Evolutionary conservation across 2,888 invertebrate species (phyloP), one percentile per base, ranked within the genome.

Genomic region (Torymus tubicola): DNA sequence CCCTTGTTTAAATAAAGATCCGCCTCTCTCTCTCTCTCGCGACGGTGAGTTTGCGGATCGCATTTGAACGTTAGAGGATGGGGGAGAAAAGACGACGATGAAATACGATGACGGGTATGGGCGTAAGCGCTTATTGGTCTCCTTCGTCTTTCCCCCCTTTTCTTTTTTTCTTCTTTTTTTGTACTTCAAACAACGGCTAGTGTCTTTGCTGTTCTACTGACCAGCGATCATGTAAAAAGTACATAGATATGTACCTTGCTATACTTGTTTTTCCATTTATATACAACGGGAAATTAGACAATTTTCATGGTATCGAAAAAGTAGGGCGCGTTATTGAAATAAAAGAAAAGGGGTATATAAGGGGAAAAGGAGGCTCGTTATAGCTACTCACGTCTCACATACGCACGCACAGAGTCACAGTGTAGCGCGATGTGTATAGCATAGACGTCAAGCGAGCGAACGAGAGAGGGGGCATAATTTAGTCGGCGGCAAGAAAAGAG

Each of bases 1-100:
- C 88, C 88, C 83, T 86, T 87, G 87, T 88, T 89, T 87, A 88
- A 89, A 89, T 87, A 90, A 87, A 89, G 86, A 86, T 85, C 84
- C 83, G 84, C n/a, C n/a, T n/a, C n/a, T n/a, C n/a, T n/a, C n/a
- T n/a, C 82, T 31, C 81, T 81, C 85, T 85, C 84, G 84, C 86
- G 86, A 86, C 89, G 31, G 31, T 8, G 31, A 31, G 89, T 90
- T 90, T 90, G 89, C 89, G 84, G 86, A 89, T 86, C 87, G 90
- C 87, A 89, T 90, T 90, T 75, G 64, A 57, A 21, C 63, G 87
- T 84, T 83, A 67, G 61, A 53, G 75, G 55, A 18, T 8, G 53
- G 68, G 16, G 82, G 58, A 70, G 68, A 53, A 83, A 68, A 81
- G 80, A 76, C 65, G 78, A 75, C 31, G 68, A 79, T 53, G 72